Base-by-base conservation (phyloP, 2,888 invertebrate genomes). In the Euplagia quadripunctaria region DNA sequence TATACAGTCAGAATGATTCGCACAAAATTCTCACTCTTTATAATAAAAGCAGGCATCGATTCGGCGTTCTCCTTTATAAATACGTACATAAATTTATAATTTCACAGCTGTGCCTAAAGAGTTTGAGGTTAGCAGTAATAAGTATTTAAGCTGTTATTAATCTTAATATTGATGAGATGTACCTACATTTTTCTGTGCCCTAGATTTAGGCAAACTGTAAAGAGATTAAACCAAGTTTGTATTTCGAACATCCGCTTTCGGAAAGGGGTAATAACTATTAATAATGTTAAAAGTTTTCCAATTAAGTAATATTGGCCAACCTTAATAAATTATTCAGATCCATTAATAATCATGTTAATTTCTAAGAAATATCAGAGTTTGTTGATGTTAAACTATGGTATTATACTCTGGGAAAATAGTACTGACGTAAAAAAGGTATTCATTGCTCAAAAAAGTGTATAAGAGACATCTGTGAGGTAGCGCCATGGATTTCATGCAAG, bases 281-380 rank as follows among this genome's bases (percentile, higher is more conserved):
- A 87, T 88, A 87, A 89, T 88, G 86, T 86, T 78, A 80, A 85
- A 92, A 92, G 89, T 92, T 91, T 90, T 91, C 91, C 89, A 90
- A 92, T 91, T 91, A 90, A 78, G 75, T 81, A 84, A 82, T 90
- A 90, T 89, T 87, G 88, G 83, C 79, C 78, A 79, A 76, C 79
- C 79, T 78, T 84, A 77, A 86, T 82, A 82, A 83, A 84, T 82
- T 75, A 58, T 77, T 74, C 76, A 72, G 73, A 8, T 71, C 77
- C 76, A 49, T 46, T 61, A 20, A 61, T 63, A 69, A 17, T 61
- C 11, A 49, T 61, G 49, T 31, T 31, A 63, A 63, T 61, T 61
- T 70, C 51, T 51, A 42, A 70, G 41, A 42, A 52, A 68, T 68
- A 55, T 68, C n/a, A 20, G 63, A 74, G 67, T 12, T n/a, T 17